Conservation (phyloP, 2,113 vertebrate species). For the Anolis sagrei region DNA sequence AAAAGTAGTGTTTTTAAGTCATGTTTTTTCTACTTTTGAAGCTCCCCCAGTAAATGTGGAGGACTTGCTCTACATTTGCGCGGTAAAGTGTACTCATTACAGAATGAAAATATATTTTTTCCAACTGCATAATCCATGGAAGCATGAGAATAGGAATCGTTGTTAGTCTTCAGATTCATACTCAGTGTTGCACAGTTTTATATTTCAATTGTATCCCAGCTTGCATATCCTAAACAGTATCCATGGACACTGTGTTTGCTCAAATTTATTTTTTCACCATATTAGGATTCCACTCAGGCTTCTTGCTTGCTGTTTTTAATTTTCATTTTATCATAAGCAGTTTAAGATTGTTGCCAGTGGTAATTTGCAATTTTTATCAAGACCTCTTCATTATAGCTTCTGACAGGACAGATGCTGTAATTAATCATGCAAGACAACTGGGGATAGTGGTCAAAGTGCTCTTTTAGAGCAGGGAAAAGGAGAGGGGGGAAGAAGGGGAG, state of each 20-base stretch:
- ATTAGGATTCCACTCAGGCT: constrained; percentile 94
- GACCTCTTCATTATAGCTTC: constrained; percentile 95
- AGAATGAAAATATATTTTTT: constrained; percentile 70
- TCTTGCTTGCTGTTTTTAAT: constrained; percentile 96
- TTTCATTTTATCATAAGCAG: constrained; percentile 99
- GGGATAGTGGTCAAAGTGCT: constrained; percentile 84
- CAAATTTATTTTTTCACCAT: constrained; percentile 73
- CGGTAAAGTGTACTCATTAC: constrained; percentile 86
- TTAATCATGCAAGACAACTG: constrained; percentile 96
- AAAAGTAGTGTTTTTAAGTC: no score
- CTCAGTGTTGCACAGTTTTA: constrained; percentile 80
- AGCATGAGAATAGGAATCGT: not conserved
- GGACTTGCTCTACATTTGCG: constrained; percentile 81
- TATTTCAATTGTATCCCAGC: constrained; percentile 70
- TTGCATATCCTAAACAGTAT: constrained; percentile 77
- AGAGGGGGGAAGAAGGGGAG: not conserved
- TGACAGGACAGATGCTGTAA: constrained; percentile 99
- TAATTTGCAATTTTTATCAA: constrained; percentile 98
- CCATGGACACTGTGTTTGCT: constrained; percentile 74
- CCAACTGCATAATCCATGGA: not conserved
- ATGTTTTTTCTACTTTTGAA: no score
- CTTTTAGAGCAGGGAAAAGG: constrained; percentile 60
- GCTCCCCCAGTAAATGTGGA: no score
- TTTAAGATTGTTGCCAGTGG: constrained; percentile 97
- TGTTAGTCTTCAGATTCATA: constrained; percentile 59